phyloP scores from a whole-genome alignment of 2,888 invertebrate genomes.

The Mayetiola destructor region DNA sequence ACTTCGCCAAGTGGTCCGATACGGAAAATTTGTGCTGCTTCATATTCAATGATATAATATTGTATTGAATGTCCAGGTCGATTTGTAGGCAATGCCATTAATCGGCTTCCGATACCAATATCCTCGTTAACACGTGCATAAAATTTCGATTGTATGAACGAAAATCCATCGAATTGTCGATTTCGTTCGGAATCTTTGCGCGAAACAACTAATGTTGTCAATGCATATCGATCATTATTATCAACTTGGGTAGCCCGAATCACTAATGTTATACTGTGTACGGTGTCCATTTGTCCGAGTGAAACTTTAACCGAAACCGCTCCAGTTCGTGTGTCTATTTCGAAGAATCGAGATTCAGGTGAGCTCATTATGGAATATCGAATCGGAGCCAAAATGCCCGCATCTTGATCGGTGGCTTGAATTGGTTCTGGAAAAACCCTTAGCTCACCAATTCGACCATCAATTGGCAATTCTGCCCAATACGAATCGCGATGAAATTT shows the following conservation, averaged over 20 bases:
- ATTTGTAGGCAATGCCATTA: constrained; percentile 54
- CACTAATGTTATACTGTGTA: constrained; percentile 62
- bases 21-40: constrained; percentile 57
- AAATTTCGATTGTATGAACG: constrained; percentile 59
- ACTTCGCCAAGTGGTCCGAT: constrained; percentile 69
- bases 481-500: constrained; percentile 63
- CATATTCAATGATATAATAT: constrained; percentile 61
- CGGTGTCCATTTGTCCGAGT: constrained; percentile 37
- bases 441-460: constrained; percentile 39
- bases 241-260: constrained; percentile 71
- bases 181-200: constrained; percentile 40
- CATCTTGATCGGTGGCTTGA: constrained; percentile 59
- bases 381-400: constrained; percentile 34
- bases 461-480: constrained; percentile 47
- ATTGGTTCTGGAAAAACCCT: constrained; percentile 57
- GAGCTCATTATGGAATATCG: constrained; percentile 34
- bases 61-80: constrained; percentile 50
- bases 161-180: constrained; percentile 32
- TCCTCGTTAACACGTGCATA: constrained; percentile 60
- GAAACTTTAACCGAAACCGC: constrained; percentile 29
- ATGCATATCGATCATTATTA: constrained; percentile 75
- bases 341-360: constrained; percentile 33
- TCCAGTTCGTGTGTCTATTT: constrained; percentile 32
- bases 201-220: constrained; percentile 62
- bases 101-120: constrained; percentile 54